Conservation (phyloP, 1,140 invertebrate genomes). For the Achatina immaculata region DNA sequence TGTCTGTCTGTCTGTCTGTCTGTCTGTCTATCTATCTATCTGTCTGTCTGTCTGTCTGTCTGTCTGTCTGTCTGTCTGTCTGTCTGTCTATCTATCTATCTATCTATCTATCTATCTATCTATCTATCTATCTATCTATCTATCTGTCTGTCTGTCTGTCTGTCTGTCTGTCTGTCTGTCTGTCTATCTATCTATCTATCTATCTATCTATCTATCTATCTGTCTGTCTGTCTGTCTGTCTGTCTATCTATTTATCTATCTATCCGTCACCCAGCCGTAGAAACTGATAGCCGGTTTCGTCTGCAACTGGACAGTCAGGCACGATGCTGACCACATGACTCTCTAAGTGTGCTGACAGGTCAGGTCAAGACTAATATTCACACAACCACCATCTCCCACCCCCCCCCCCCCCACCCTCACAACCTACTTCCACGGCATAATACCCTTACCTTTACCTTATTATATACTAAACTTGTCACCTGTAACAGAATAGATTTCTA, state of each 20-base stretch:
- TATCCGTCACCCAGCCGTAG: background rate
- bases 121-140: background rate
- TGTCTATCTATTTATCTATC: background rate
- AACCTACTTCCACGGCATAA: too few relatives aligned
- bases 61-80: background rate
- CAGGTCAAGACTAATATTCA: background rate
- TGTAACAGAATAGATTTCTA: too few relatives aligned
- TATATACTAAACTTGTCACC: too few relatives aligned
- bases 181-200: too few relatives aligned
- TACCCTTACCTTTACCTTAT: too few relatives aligned
- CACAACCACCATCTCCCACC: background rate
- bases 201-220: too few relatives aligned
- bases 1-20: too few relatives aligned
- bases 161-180: too few relatives aligned
- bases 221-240: background rate
- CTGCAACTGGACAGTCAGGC: background rate
- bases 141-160: too few relatives aligned
- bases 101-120: background rate
- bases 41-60: background rate
- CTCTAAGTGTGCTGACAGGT: background rate
- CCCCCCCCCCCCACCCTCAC: too few relatives aligned
- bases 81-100: too few relatives aligned
- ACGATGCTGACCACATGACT: background rate
- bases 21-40: too few relatives aligned
- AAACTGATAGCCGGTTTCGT: background rate